Evolutionary conservation across 2,113 vertebrate species (phyloP), one percentile per base, ranked within the genome.

Genomic region (Epinephelus lanceolatus): DNA sequence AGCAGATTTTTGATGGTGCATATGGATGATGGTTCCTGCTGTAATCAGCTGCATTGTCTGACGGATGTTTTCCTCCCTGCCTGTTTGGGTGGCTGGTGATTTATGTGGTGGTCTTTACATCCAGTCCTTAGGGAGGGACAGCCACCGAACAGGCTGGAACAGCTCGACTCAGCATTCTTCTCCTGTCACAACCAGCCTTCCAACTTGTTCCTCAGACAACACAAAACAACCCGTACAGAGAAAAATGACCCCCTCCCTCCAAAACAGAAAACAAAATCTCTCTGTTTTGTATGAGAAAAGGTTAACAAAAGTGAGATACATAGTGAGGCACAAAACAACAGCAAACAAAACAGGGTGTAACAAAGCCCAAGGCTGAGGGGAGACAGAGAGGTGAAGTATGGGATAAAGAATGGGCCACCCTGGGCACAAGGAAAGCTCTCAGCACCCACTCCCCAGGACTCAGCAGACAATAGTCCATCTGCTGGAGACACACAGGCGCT

Each of bases 401-500:
- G 70, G 87, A 90, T 89, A 89, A 93, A 90, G 89, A 89, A 80
- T 73, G 63, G 88, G 90, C 81, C 86, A 91, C 88, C 87, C 57
- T 56, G 84, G 69, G 81, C 86, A 80, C 63, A 78, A 71, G 83
- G 71, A 76, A 89, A 77, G 27, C 86, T 86, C 80, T 81, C 13
- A 86, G 53, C 71, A 90, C 89, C 89, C 94, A 93, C 86, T 95
- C 93, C 85, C 86, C 90, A 76, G 60, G 90, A 93, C 90, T 91
- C 88, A 42, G 62, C 81, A 90, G 83, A 93, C 94, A 95, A 93
- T 95, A 86, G 92, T 95, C 95, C 95, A 95, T 96, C 96, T 96
- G 95, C 94, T 91, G 80, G 85, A 88, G 91, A 93, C 86, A 94
- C 88, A 81, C 80, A 90, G 90, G 77, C 80, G 85, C 92, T 90